A percentile compares a stretch with the other conserved stretches of the same genome.
These are phyloP conservation scores for Sciurus vulgaris DNA, from an alignment of 2,797 vertebrate genomes.

Conservation along the genomic window DNA sequence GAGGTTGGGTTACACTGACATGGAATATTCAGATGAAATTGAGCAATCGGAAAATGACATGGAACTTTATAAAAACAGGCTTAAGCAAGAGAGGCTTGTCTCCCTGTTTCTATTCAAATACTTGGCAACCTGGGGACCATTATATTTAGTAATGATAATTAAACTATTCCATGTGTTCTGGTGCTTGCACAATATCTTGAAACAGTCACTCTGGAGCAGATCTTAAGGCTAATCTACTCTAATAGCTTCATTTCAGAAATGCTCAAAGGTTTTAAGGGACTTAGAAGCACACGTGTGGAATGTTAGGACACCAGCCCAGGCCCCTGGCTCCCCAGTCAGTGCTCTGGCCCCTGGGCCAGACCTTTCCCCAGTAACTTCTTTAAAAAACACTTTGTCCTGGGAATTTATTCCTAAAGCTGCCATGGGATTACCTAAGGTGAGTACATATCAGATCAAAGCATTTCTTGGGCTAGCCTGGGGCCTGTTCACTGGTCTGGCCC, in stretches of 20 bases:
- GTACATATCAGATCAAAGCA: neutral
- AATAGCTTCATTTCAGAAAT: slow-evolving; percentile 72
- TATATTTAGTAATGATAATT: slow-evolving; percentile 83
- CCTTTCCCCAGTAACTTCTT: neutral
- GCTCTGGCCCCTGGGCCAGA: no score
- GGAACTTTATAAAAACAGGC: slow-evolving; percentile 41
- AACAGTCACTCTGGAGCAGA: slow-evolving; percentile 55
- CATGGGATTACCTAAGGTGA: neutral
- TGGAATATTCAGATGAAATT: neutral
- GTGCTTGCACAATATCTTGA: slow-evolving; percentile 41
- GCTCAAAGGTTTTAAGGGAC: neutral
- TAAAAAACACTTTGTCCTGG: neutral
- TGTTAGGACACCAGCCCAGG: no score
- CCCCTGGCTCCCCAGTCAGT: no score
- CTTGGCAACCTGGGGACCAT: slow-evolving; percentile 75
- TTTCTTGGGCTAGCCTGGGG: neutral
- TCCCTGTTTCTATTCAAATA: slow-evolving; percentile 64
- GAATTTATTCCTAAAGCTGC: neutral
- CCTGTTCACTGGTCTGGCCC: neutral
- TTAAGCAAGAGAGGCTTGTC: neutral
- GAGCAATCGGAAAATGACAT: slow-evolving; percentile 34
- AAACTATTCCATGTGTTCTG: slow-evolving; percentile 78
- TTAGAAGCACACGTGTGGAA: neutral
- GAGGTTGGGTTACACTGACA: neutral
- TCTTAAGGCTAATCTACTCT: slow-evolving; percentile 60